Evolutionary conservation across 1,140 invertebrate genomes (phyloP), one percentile per base, ranked within the genome.

Genomic region (Conus betulinus): DNA sequence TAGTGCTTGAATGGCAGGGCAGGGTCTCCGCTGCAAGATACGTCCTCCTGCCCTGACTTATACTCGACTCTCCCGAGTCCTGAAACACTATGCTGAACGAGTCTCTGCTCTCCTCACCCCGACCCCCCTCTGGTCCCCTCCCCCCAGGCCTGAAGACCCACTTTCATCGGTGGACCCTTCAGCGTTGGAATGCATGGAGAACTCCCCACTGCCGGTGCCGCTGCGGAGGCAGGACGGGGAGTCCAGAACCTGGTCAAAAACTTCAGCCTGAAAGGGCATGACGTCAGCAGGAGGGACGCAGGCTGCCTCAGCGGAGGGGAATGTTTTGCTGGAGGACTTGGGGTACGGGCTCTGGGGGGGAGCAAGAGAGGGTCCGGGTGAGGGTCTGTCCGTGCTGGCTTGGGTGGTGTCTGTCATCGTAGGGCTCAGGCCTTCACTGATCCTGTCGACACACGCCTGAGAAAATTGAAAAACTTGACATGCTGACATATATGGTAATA

Each of bases 111-210:
- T 87, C 85, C 51, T 78, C 71, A 53, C 74, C 52, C 67, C 17
- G 51, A 87, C 5, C 5, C 57, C 55, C 74, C 85, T 90, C 6
- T 89, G 90, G 23, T 90, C 85, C 27, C 88, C 90, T 78, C 85
- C 87, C 51, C 89, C 90, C 23, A 88, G 57, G 85, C 92, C 93
- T 83, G 90, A 93, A 17, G 92, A 93, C 27, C 93, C 93, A 89
- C 92, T 94, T 79, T 93, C 93, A 84, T 93, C 91, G 27, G 87
- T 88, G 20, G 67, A 89, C 71, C 13, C n/a, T 25, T 89, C 74
- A 25, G 25, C 23, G 74, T 88, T 76, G 53, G 90, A 90, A 84
- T 92, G 89, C 8, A 92, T 91, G 71, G 91, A 91, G 88, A 93
- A 93, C 76, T 92, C 91, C 82, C 88, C 88, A 89, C 93, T 93